Evolutionary conservation across 2,888 invertebrate genomes (phyloP).

Genomic region (Cerceris rybyensis): DNA sequence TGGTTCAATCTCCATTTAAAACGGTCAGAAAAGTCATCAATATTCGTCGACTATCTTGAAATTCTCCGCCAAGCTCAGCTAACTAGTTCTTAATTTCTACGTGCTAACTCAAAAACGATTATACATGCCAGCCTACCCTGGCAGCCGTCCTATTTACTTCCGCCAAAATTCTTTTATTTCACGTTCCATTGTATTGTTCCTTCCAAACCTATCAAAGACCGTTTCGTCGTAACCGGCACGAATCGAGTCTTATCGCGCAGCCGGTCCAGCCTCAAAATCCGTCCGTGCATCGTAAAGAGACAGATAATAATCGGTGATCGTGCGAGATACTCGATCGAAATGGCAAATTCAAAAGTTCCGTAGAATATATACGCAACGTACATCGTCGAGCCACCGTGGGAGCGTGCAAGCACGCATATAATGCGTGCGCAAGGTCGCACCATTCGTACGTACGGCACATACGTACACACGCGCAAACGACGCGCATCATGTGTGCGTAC

Average conservation of each 20-base stretch:
- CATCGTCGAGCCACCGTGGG: constrained; percentile 56
- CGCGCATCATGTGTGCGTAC: constrained; percentile 52
- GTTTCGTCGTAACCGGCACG: background rate
- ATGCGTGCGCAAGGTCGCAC: constrained; percentile 62
- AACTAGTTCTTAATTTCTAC: no score
- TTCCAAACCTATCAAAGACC: no score
- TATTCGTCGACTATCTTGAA: no score
- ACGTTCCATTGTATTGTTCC: no score
- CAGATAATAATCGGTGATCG: constrained; percentile 6
- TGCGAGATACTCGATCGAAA: constrained; percentile 9
- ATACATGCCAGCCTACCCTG: no score
- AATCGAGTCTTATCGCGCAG: background rate
- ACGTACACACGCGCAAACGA: constrained; percentile 15
- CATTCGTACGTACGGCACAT: constrained; percentile 53
- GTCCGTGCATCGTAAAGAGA: background rate
- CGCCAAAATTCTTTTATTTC: no score
- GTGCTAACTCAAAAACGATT: no score
- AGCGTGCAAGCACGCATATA: constrained; percentile 61
- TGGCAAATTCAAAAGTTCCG: constrained; percentile 13
- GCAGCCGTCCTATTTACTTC: no score
- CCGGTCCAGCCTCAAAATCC: no score
- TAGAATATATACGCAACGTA: constrained; percentile 9
- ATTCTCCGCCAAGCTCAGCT: no score
- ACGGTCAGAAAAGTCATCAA: no score
- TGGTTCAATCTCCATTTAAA: no score